phyloP scores from a whole-genome alignment of 2,888 invertebrate species.

The Schizotus pectinicornis region DNA sequence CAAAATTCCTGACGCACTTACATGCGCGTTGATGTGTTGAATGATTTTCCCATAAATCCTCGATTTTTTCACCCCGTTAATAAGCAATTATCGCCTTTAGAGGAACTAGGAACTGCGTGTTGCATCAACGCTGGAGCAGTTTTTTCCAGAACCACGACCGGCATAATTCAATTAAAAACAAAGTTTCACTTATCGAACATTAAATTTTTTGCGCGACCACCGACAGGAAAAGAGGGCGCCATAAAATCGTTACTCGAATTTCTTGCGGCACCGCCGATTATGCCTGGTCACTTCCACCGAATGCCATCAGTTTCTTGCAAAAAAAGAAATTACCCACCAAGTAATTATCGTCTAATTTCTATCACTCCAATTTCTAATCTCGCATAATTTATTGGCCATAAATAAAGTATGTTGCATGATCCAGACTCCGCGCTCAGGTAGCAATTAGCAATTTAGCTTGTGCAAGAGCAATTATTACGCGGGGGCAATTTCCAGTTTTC shows the following conservation, averaged over 20 bases:
- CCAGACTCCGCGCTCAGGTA: conserved; percentile 5
- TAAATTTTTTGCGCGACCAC: not conserved
- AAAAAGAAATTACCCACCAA: not conserved
- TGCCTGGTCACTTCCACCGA: not conserved
- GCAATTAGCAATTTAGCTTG: conserved; percentile 2
- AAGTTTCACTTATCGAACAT: not conserved
- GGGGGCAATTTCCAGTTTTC: too few species aligned
- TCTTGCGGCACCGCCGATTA: not conserved
- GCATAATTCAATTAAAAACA: not conserved
- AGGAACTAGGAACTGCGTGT: not conserved
- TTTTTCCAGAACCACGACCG: not conserved
- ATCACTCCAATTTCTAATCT: conserved; percentile 14
- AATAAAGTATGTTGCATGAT: not conserved
- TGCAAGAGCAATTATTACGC: conserved; percentile 4
- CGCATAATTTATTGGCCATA: conserved; percentile 7
- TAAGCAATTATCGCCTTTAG: not conserved
- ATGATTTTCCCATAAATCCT: not conserved
- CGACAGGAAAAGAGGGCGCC: not conserved
- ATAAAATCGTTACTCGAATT: not conserved
- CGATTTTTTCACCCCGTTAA: not conserved
- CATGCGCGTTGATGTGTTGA: not conserved
- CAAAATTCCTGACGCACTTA: not conserved
- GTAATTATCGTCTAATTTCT: conserved; percentile 10
- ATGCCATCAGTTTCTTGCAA: not conserved
- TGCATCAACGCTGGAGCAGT: not conserved